A percentile compares a stretch with the other conserved stretches of the same genome.
Conservation (phyloP, 2,113 vertebrate species). For the Melanerpes formicivorus region DNA sequence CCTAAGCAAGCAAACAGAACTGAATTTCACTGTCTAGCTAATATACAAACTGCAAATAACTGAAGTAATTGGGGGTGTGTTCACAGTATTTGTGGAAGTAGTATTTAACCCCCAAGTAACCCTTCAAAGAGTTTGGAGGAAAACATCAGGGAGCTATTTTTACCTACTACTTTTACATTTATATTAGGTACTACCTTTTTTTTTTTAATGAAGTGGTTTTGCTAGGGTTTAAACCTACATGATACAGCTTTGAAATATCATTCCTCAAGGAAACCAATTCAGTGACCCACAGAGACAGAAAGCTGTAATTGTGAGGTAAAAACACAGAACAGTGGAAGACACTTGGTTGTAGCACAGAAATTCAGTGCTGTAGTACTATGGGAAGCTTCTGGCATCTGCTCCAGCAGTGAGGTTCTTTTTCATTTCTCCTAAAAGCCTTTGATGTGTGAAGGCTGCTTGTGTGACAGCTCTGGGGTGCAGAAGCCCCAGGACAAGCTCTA, state of each 20-base stretch:
- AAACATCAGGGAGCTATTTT: neutral
- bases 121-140: neutral
- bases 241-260: neutral
- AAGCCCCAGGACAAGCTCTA: slow-evolving; percentile 11
- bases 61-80: neutral
- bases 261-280: neutral
- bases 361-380: neutral
- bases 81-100: no score
- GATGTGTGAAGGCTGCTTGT: neutral
- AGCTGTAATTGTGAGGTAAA: neutral
- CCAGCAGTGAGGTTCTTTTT: neutral
- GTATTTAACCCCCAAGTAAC: neutral
- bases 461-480: neutral
- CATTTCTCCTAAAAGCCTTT: neutral
- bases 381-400: neutral
- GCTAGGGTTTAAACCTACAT: neutral
- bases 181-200: neutral
- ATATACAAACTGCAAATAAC: neutral
- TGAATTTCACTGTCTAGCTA: neutral
- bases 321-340: neutral
- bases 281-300: neutral
- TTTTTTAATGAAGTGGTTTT: neutral
- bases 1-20: neutral
- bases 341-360: neutral
- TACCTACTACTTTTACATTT: neutral